Conservation (phyloP, 1,140 invertebrate species). For the Nymphalis io region DNA sequence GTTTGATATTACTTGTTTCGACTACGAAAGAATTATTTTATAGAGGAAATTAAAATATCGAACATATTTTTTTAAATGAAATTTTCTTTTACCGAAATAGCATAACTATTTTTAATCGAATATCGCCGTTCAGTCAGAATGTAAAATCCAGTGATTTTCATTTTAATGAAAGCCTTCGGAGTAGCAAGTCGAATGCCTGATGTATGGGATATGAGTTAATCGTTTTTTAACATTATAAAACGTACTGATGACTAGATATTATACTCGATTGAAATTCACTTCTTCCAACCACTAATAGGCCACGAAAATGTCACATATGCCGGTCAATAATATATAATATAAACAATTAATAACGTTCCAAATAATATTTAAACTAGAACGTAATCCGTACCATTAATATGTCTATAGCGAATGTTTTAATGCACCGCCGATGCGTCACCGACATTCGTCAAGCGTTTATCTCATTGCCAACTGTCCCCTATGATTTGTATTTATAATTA, state of each 20-base stretch:
- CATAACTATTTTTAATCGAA: not conserved
- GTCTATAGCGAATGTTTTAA: not conserved
- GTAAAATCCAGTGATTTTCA: not conserved
- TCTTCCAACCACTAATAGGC: no score
- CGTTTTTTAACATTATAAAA: no score
- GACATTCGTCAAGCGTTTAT: slow-evolving; percentile 10
- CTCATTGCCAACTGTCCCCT: slow-evolving; percentile 17
- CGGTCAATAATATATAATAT: no score
- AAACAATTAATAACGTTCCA: not conserved
- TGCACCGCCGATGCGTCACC: slow-evolving; percentile 14
- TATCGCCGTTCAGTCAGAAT: not conserved
- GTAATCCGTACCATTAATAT: not conserved
- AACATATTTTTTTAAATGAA: slow-evolving; percentile 3
- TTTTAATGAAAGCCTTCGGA: not conserved
- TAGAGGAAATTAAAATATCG: slow-evolving; percentile 4
- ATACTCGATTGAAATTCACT: no score
- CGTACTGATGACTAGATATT: no score
- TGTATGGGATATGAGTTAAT: not conserved
- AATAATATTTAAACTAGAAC: not conserved
- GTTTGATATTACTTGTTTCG: not conserved
- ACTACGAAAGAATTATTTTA: slow-evolving; percentile 4
- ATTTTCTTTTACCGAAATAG: not conserved
- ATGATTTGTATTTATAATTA: slow-evolving; percentile 20
- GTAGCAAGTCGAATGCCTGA: not conserved
- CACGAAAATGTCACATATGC: no score